Percentiles rank a stretch among this genome's conserved stretches.
These are phyloP conservation scores for Cetoscarus ocellatus DNA, from an alignment of 2,797 vertebrate species.

Conservation along the genomic window DNA sequence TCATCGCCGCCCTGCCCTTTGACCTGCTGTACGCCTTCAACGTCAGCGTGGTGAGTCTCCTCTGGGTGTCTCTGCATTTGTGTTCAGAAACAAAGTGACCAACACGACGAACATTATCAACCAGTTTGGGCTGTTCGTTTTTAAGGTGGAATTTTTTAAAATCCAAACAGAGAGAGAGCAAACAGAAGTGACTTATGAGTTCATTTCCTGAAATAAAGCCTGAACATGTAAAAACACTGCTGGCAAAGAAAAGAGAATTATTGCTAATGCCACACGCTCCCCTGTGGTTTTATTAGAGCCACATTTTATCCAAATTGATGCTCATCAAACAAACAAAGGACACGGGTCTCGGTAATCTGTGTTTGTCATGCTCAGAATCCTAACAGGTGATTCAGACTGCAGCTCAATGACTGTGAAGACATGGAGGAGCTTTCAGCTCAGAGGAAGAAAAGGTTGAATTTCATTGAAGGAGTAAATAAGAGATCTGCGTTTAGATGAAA, in stretches of 20 bases:
- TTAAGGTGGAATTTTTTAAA: too few species aligned
- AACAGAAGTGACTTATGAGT: too few species aligned
- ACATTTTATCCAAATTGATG: conserved; percentile 29
- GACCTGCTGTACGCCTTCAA: conserved; percentile 98
- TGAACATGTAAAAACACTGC: not conserved
- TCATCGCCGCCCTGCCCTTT: conserved; percentile 96
- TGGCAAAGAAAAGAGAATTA: conserved; percentile 7
- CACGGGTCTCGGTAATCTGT: conserved; percentile 15
- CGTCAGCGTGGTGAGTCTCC: conserved; percentile 90
- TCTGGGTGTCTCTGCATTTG: conserved; percentile 1
- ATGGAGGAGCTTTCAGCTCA: not conserved
- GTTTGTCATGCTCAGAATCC: conserved; percentile 1
- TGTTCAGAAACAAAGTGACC: not conserved
- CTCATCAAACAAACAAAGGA: conserved; percentile 35
- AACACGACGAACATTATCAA: too few species aligned
- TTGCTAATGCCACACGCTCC: conserved; percentile 23
- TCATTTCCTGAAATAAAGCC: conserved; percentile 7
- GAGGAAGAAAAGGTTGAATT: not conserved
- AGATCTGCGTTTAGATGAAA: conserved; percentile 1
- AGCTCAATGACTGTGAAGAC: not conserved
- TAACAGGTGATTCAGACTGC: not conserved
- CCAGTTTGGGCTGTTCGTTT: too few species aligned
- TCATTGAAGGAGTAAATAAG: not conserved
- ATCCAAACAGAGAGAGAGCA: too few species aligned
- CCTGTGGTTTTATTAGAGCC: conserved; percentile 31